Percentiles rank a stretch among this genome's conserved stretches.
Conservation (phyloP, 2,888 invertebrate genomes). For the Tiphia femorata region DNA sequence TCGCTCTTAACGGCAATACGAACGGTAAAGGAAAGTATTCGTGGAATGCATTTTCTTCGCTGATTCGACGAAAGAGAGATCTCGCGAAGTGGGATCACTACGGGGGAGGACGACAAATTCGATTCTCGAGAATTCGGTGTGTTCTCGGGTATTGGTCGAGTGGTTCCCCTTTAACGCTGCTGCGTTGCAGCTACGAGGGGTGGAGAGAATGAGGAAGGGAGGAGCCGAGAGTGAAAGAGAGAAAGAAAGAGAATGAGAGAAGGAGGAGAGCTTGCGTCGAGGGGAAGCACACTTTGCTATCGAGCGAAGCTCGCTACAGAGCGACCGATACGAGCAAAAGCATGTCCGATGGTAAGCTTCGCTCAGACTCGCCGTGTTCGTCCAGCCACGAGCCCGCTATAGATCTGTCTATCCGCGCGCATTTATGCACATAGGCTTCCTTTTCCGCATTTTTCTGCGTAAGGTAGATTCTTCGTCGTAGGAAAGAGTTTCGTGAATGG, state of each 20-base stretch:
- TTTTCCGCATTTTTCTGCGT: too few species aligned
- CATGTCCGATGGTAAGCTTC: too few species aligned
- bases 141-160: too few species aligned
- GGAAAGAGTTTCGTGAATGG: too few species aligned
- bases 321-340: too few species aligned
- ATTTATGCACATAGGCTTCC: too few species aligned
- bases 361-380: too few species aligned
- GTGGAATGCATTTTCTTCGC: too few species aligned
- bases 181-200: constrained; percentile 59
- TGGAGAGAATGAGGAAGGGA: not conserved
- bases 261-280: constrained; percentile 59
- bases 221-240: not conserved
- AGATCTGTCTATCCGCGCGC: too few species aligned
- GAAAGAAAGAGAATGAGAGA: not conserved
- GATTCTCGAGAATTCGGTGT: too few species aligned
- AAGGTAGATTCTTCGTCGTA: too few species aligned
- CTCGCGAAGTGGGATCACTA: not conserved
- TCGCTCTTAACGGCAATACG: not conserved
- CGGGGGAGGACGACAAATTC: not conserved
- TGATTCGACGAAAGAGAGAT: not conserved
- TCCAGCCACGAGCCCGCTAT: too few species aligned
- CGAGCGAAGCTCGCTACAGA: constrained; percentile 60
- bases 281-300: constrained; percentile 65
- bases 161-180: constrained; percentile 66
- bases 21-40: not conserved